phyloP scores from a whole-genome alignment of 2,113 vertebrate species.

The Cephalophus harveyi region DNA sequence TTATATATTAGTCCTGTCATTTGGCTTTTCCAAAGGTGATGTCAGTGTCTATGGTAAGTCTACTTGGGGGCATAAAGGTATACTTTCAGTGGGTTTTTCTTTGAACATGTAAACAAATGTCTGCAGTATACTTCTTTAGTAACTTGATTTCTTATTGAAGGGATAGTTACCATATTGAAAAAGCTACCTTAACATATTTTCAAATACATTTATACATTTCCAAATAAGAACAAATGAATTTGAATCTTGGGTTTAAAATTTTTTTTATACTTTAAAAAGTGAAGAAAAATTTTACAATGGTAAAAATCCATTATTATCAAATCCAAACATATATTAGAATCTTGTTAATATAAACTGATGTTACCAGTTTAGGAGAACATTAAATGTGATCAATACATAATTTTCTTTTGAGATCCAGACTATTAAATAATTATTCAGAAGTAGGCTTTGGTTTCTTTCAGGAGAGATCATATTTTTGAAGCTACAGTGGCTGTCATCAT shows the following conservation, averaged over 20 bases:
- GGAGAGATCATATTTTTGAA: not conserved
- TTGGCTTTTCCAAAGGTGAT: not conserved
- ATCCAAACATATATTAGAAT: not conserved
- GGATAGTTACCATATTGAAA: not conserved
- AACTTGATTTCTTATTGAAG: not conserved
- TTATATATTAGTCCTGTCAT: not conserved
- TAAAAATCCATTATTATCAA: not conserved
- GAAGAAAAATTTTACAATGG: not conserved
- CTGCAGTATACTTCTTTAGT: not conserved
- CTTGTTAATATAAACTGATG: not conserved
- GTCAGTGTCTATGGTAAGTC: not conserved
- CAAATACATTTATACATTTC: not conserved
- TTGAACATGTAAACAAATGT: not conserved
- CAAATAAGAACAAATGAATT: not conserved
- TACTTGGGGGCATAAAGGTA: not conserved
- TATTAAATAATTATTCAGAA: not conserved
- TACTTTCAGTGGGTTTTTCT: not conserved
- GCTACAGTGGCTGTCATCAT: not conserved
- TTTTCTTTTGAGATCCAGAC: not conserved
- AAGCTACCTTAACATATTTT: not conserved
- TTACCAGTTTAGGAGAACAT: not conserved
- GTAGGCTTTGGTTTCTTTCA: not conserved
- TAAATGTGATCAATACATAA: not conserved
- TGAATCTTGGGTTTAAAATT: not conserved
- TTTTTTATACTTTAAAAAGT: slow-evolving; percentile 1